phyloP scores from a whole-genome alignment of 2,888 invertebrate genomes.

The Amphipyra tragopoginis region DNA sequence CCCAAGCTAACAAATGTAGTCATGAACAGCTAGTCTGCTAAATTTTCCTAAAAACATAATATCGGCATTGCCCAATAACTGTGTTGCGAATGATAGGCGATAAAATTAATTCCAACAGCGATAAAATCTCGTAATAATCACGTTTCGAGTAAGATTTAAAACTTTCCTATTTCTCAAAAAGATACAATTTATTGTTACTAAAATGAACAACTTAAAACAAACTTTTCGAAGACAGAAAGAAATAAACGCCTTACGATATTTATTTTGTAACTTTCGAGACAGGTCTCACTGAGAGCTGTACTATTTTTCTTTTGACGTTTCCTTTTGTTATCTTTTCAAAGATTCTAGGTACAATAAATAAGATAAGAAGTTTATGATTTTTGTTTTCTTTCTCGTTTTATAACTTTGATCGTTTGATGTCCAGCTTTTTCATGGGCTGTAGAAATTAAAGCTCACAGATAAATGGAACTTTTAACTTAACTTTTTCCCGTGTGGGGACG shows the following conservation, averaged over 20 bases:
- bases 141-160: slow-evolving; percentile 5
- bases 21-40: too few relatives aligned
- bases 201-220: slow-evolving; percentile 37
- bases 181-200: slow-evolving; percentile 22
- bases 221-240: slow-evolving; percentile 34
- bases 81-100: too few relatives aligned
- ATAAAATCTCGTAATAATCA: not conserved
- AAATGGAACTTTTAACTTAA: too few relatives aligned
- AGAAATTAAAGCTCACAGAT: too few relatives aligned
- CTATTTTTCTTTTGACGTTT: not conserved
- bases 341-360: not conserved
- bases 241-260: slow-evolving; percentile 42
- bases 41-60: too few relatives aligned
- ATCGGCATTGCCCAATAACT: too few relatives aligned
- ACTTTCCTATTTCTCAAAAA: slow-evolving; percentile 7
- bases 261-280: slow-evolving; percentile 37
- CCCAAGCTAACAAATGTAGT: too few relatives aligned
- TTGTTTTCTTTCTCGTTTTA: not conserved
- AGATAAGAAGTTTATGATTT: not conserved
- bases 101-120: not conserved
- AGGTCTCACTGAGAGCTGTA: slow-evolving; percentile 13
- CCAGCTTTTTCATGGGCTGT: too few relatives aligned
- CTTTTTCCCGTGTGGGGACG: too few relatives aligned
- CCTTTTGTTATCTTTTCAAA: not conserved
- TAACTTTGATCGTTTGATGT: too few relatives aligned